A percentile compares a stretch with the other conserved stretches of the same genome.
Evolutionary conservation across 2,888 invertebrate species (phyloP).

Genomic region (Nysson spinosus): DNA sequence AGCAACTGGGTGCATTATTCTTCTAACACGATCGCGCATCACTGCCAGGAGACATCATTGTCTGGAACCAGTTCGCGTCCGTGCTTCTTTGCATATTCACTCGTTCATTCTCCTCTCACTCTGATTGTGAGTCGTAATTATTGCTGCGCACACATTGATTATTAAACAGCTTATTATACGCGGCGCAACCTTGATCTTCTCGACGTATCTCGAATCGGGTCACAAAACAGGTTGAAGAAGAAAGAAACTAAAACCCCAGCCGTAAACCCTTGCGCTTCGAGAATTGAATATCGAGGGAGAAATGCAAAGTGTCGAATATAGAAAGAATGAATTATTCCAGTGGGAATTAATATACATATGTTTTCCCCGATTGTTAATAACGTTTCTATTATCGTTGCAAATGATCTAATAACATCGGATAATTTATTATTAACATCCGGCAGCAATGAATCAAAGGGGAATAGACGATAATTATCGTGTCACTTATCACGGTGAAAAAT

Average conservation of each 20-base stretch:
- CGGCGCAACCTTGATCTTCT: constrained; percentile 53
- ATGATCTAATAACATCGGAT: too few species aligned
- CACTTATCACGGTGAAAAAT: too few species aligned
- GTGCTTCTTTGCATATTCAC: constrained; percentile 73
- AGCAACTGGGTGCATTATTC: constrained; percentile 48
- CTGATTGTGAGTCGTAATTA: constrained; percentile 76
- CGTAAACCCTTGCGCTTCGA: constrained; percentile 19
- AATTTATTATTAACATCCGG: too few species aligned
- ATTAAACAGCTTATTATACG: constrained; percentile 73
- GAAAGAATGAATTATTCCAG: too few species aligned
- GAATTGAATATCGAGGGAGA: background rate
- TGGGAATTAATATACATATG: too few species aligned
- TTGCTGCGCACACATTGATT: constrained; percentile 75
- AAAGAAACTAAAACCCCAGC: too few species aligned
- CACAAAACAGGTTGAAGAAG: constrained; percentile 7
- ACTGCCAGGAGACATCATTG: constrained; percentile 69
- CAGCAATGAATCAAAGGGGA: too few species aligned
- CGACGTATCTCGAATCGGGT: constrained; percentile 17
- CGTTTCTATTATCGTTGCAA: too few species aligned
- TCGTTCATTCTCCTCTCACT: too few species aligned
- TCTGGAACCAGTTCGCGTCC: constrained; percentile 76
- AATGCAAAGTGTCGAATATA: background rate
- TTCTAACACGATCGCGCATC: constrained; percentile 57
- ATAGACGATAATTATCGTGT: too few species aligned
- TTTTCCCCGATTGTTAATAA: too few species aligned